Evolutionary conservation across 2,797 vertebrate species (phyloP).

Genomic region (Enteromius mattozi): DNA sequence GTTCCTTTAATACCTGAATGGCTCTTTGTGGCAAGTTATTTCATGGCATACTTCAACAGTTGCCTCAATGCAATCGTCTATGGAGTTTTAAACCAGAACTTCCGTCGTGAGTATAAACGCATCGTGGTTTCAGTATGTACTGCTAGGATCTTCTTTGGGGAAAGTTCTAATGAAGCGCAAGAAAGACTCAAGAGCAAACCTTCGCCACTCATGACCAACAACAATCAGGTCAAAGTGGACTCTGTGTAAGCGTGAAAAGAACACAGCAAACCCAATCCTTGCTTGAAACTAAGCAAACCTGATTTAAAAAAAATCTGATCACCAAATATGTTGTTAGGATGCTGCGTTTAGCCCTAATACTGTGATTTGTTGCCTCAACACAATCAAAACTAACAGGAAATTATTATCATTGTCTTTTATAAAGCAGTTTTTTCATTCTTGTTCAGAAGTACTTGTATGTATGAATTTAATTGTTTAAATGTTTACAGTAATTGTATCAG

Average conservation of each 20-base stretch:
- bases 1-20: constrained; percentile 91
- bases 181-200: constrained; percentile 91
- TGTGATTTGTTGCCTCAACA: constrained; percentile 75
- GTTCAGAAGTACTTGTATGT: constrained; percentile 61
- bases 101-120: constrained; percentile 92
- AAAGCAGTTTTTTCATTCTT: constrained; percentile 56
- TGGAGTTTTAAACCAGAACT: constrained; percentile 96
- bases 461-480: constrained; percentile 64
- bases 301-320: constrained; percentile 59
- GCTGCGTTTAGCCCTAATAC: constrained; percentile 61
- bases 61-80: constrained; percentile 99
- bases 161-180: constrained; percentile 87
- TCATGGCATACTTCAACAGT: constrained; percentile 99
- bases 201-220: constrained; percentile 88
- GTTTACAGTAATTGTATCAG: constrained; percentile 77
- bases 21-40: constrained; percentile 96
- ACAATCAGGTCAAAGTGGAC: constrained; percentile 92
- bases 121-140: constrained; percentile 90
- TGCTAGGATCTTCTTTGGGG: constrained; percentile 86
- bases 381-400: constrained; percentile 70
- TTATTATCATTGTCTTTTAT: constrained; percentile 70
- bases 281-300: constrained; percentile 56
- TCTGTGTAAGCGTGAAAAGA: constrained; percentile 82
- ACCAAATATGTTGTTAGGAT: constrained; percentile 53
- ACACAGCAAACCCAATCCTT: not conserved